Evolutionary conservation across 2,888 invertebrate genomes (phyloP).

Genomic region (Kryphioiulus occultus): DNA sequence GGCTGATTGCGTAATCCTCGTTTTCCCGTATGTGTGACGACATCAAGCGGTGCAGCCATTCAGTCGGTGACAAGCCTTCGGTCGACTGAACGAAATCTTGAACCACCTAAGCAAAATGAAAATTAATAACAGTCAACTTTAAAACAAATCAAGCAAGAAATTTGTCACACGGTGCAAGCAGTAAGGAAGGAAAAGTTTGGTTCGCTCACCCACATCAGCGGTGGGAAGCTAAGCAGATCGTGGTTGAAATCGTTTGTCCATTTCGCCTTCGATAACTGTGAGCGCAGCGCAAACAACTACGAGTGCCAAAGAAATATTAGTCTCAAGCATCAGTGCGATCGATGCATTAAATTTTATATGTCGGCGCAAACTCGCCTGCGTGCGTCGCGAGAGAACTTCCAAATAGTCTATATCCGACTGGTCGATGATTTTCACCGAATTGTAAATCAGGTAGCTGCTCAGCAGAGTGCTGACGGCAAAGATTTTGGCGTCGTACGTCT

Average conservation of each 20-base stretch:
- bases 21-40: constrained; percentile 55
- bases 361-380: constrained; percentile 53
- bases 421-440: constrained; percentile 57
- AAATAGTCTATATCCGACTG: constrained; percentile 57
- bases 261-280: constrained; percentile 56
- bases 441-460: constrained; percentile 56
- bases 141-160: constrained; percentile 27
- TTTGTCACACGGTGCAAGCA: too few relatives aligned
- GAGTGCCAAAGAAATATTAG: background rate
- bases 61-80: constrained; percentile 52
- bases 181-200: constrained; percentile 22
- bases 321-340: background rate
- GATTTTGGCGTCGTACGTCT: constrained; percentile 57
- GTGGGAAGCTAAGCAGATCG: constrained; percentile 56
- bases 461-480: constrained; percentile 57
- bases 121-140: background rate
- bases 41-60: constrained; percentile 56
- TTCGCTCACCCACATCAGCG: constrained; percentile 55
- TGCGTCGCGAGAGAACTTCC: constrained; percentile 56
- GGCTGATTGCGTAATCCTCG: constrained; percentile 55
- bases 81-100: constrained; percentile 56
- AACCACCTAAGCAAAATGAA: constrained; percentile 53
- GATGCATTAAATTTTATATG: background rate
- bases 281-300: constrained; percentile 56
- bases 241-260: constrained; percentile 56